These are phyloP conservation scores for Acromyrmex heyeri DNA, from an alignment of 1,140 invertebrate genomes.

Conservation along the genomic window DNA sequence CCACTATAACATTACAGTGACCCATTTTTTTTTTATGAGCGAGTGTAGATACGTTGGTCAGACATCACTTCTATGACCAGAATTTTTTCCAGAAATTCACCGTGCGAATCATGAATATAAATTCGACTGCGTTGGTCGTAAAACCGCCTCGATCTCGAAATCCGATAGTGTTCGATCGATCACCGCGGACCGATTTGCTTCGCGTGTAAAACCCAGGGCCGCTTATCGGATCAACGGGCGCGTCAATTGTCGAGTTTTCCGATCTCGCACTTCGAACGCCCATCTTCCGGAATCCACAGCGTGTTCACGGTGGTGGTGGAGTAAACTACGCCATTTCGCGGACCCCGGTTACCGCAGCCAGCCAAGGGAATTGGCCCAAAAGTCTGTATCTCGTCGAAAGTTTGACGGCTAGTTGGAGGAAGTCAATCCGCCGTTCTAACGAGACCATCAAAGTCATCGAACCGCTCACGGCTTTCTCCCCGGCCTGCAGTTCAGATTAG, in stretches of 20 bases:
- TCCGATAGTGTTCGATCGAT: slow-evolving; percentile 41
- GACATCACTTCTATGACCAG: not conserved
- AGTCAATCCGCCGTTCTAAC: slow-evolving; percentile 72
- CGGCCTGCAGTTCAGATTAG: slow-evolving; percentile 62
- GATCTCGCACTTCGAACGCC: slow-evolving; percentile 34
- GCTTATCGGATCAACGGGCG: slow-evolving; percentile 52
- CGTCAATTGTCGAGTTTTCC: slow-evolving; percentile 55
- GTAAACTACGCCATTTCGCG: slow-evolving; percentile 53
- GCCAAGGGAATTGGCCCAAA: slow-evolving; percentile 65
- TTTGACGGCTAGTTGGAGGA: slow-evolving; percentile 66
- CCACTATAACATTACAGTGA: too few relatives aligned
- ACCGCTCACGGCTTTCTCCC: slow-evolving; percentile 35
- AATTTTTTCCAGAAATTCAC: not conserved
- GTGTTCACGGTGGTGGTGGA: slow-evolving; percentile 26
- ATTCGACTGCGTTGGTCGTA: slow-evolving; percentile 1
- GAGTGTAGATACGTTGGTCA: not conserved
- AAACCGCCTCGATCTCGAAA: slow-evolving; percentile 17
- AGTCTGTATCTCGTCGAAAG: slow-evolving; percentile 69
- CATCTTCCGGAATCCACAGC: slow-evolving; percentile 43
- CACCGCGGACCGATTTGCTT: slow-evolving; percentile 47
- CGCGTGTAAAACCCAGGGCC: slow-evolving; percentile 21
- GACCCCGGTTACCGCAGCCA: slow-evolving; percentile 38
- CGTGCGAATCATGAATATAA: slow-evolving; percentile 14
- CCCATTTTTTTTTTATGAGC: too few relatives aligned
- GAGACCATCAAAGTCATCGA: slow-evolving; percentile 67